Conservation (phyloP, 2,797 vertebrate species). For the Enteromius anoplus region DNA sequence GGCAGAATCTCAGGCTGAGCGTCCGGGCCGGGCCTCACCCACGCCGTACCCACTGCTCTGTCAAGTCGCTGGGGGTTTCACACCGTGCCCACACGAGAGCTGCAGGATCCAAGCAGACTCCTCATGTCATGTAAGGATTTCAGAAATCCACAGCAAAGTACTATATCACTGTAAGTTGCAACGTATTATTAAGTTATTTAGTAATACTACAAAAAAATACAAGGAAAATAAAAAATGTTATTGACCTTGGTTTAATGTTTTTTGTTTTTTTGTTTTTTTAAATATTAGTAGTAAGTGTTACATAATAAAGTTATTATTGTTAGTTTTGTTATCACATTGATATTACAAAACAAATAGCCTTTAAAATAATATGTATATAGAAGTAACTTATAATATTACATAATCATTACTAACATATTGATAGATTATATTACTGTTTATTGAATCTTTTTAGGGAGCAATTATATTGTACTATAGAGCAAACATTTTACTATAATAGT, state of each 20-base stretch:
- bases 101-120: not conserved
- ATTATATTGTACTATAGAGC: not conserved
- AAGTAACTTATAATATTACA: not conserved
- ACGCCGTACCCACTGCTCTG: slow-evolving; percentile 66
- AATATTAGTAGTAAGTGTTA: not conserved
- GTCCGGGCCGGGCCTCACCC: slow-evolving; percentile 65
- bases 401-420: not conserved
- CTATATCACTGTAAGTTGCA: not conserved
- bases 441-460: not conserved
- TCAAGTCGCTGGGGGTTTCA: slow-evolving; percentile 45
- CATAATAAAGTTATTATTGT: not conserved
- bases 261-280: not conserved
- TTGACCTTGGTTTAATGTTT: not conserved
- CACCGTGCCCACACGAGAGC: slow-evolving; percentile 20
- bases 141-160: not conserved
- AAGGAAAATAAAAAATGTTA: not conserved
- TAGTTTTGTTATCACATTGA: not conserved
- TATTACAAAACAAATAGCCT: not conserved
- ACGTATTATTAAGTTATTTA: not conserved
- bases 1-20: slow-evolving; percentile 70
- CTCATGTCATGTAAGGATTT: not conserved
- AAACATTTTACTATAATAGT: not conserved
- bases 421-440: not conserved
- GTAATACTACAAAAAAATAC: not conserved
- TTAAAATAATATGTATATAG: not conserved